A percentile compares a stretch with the other conserved stretches of the same genome.
Conservation (phyloP, 2,888 invertebrate species). For the Eristalinus aeneus region DNA sequence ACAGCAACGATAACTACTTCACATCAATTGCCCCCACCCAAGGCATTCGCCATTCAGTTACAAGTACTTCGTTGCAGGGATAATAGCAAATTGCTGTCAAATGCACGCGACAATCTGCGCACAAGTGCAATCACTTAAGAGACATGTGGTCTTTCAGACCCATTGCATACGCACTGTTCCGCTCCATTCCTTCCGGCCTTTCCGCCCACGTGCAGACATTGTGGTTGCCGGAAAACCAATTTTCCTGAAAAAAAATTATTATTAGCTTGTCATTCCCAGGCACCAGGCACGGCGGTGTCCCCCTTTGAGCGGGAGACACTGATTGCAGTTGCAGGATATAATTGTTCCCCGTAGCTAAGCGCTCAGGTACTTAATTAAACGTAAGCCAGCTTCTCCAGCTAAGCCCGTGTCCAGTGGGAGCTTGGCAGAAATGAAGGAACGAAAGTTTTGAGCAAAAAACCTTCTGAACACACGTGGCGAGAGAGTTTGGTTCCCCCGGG, state of each 20-base stretch:
- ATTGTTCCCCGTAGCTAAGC: background rate
- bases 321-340: background rate
- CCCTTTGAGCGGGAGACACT: background rate
- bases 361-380: slow-evolving; percentile 42
- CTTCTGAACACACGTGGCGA: background rate
- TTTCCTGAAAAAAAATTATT: slow-evolving; percentile 33
- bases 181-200: background rate
- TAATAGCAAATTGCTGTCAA: slow-evolving; percentile 54
- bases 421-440: background rate
- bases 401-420: background rate
- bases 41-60: background rate
- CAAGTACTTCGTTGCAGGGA: background rate
- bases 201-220: background rate
- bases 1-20: background rate
- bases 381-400: background rate
- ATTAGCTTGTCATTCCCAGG: slow-evolving; percentile 33
- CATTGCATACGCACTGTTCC: slow-evolving; percentile 18
- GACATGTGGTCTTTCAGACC: background rate
- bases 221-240: slow-evolving; percentile 20
- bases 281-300: no score
- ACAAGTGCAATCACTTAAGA: slow-evolving; percentile 10
- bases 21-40: background rate
- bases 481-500: background rate
- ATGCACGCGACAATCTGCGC: slow-evolving; percentile 37
- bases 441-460: background rate